These are phyloP conservation scores for Tipula helvola DNA, from an alignment of 2,888 invertebrate genomes.

Conservation along the genomic window DNA sequence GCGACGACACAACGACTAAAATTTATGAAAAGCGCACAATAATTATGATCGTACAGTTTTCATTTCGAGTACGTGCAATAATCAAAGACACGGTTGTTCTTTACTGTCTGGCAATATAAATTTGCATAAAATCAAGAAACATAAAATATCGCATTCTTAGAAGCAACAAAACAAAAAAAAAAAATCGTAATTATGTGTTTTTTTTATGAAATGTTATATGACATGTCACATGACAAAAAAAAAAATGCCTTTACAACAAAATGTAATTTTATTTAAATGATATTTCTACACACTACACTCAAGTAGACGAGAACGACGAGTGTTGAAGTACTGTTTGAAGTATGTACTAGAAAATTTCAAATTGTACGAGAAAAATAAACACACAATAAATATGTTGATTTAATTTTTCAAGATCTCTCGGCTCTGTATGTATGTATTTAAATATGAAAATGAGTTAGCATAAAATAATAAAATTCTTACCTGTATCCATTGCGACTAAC, in stretches of 20 bases:
- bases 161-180: neutral
- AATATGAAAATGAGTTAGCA: neutral
- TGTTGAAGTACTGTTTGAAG: neutral
- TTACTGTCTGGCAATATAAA: neutral
- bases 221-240: neutral
- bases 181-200: neutral
- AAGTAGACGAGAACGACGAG: neutral
- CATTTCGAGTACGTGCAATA: neutral
- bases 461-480: conserved; percentile 41
- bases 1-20: neutral
- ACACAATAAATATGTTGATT: neutral
- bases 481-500: conserved; percentile 87
- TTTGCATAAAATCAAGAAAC: neutral
- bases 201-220: neutral
- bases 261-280: neutral
- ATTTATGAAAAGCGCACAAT: neutral
- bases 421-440: neutral
- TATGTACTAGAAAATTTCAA: neutral
- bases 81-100: neutral
- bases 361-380: neutral
- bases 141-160: neutral
- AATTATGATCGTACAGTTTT: neutral
- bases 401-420: neutral
- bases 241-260: neutral
- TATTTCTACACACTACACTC: neutral